Base-by-base conservation (phyloP, 2,797 vertebrate genomes). In the Lerista edwardsae region DNA sequence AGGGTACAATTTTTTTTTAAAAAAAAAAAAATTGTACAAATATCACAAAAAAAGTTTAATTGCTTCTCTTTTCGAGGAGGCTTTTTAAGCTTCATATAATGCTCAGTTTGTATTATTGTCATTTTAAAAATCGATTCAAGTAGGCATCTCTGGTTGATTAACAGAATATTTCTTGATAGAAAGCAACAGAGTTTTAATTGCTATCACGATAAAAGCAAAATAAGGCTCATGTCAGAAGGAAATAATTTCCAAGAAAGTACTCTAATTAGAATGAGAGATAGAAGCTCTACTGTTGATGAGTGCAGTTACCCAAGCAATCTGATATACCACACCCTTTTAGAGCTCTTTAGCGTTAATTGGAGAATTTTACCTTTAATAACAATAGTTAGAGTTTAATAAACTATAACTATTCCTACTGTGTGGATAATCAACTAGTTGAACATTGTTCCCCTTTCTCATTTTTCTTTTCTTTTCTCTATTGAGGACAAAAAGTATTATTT, bases 191-290 rank as follows among this genome's bases (percentile, higher is more conserved):
- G 86, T 61, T 87, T 77, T 78, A 90, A 93, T 87, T 91, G 86
- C 76, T 71, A 47, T n/a, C 90, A 77, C 85, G 88, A 82, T 88
- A 82, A 91, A 93, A 83, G 71, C 79, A 91, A 4, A 82, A 91
- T 57, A 82, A 74, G 84, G 79, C 31, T 89, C 84, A 65, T 81
- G 77, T 78, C 83, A 51, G 64, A 65, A 87, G 80, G 85, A 91
- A 89, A 80, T 89, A 88, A 87, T 25, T 79, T 75, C 88, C 41
- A 90, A 15, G 76, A 79, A 89, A 88, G 67, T 44, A 41, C n/a
- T 29, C 62, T 90, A 83, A 93, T 88, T 59, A 91, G 87, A 79
- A 3, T 85, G 15, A 27, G 68, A 5, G 68, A 34, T 90, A 69
- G 84, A 91, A 74, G 72, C 73, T 68, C 87, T 84, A 88, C 31